phyloP scores from a whole-genome alignment of 2,797 vertebrate species.

The Paguma larvata region DNA sequence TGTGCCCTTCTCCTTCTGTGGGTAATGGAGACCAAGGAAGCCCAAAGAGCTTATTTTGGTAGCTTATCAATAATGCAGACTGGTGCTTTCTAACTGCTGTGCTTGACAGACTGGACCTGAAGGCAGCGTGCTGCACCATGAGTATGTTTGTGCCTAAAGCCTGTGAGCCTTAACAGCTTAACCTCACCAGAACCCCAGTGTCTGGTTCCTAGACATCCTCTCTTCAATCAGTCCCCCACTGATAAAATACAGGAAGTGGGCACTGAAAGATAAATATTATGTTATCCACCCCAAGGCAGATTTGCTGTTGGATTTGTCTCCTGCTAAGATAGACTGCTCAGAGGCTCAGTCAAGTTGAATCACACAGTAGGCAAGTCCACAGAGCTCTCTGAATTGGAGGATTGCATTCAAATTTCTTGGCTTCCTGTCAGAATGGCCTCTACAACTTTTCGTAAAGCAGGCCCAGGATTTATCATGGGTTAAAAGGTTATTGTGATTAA shows the following conservation, averaged over 20 bases:
- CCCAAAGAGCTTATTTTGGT: conserved; percentile 1
- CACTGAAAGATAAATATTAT: conserved; percentile 32
- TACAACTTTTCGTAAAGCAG: background rate
- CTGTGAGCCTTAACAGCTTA: background rate
- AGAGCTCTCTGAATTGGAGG: background rate
- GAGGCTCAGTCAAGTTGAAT: background rate
- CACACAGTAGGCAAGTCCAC: background rate
- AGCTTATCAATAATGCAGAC: background rate
- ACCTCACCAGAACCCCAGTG: background rate
- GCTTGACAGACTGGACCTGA: background rate
- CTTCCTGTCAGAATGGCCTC: background rate
- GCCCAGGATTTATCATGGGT: background rate
- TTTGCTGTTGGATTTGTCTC: conserved; percentile 10
- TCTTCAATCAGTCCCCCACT: conserved; percentile 13
- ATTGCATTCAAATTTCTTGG: background rate
- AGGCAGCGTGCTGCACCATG: background rate
- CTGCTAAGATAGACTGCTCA: conserved; percentile 10
- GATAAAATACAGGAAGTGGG: background rate
- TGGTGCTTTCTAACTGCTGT: background rate
- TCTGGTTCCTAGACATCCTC: background rate
- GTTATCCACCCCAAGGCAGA: background rate
- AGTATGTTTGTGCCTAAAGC: background rate
- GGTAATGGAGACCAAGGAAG: background rate
- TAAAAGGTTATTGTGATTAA: background rate
- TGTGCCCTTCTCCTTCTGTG: background rate